phyloP scores from a whole-genome alignment of 92 coral and sea anemone species.

The Actinostola sp. region DNA sequence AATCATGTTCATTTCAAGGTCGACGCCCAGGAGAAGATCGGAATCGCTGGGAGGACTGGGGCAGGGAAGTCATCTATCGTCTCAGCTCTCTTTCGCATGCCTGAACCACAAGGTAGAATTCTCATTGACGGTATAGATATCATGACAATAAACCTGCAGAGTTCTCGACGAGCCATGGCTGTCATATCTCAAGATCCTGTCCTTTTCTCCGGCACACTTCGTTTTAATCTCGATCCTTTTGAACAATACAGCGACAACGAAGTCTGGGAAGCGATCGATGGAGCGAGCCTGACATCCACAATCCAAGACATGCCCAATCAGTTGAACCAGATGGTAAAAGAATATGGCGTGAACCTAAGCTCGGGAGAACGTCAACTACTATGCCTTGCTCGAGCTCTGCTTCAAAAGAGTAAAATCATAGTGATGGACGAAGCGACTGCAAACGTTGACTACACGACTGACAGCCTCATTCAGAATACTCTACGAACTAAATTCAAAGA shows the following conservation, averaged over 20 bases:
- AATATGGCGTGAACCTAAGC: conserved; percentile 38
- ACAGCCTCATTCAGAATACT: conserved; percentile 39
- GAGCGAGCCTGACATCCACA: conserved; percentile 35
- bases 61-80: conserved; percentile 50
- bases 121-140: conserved; percentile 32
- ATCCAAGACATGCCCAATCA: conserved; percentile 22
- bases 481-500: conserved; percentile 39
- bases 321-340: conserved; percentile 21
- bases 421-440: conserved; percentile 54
- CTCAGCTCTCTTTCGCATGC: conserved; percentile 44
- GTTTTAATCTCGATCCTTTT: conserved; percentile 41
- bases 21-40: conserved; percentile 26
- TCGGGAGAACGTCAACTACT: conserved; percentile 48
- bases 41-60: conserved; percentile 48
- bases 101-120: conserved; percentile 35
- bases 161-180: conserved; percentile 39
- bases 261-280: conserved; percentile 46
- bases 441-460: conserved; percentile 41
- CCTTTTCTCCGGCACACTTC: conserved; percentile 41
- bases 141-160: conserved; percentile 17
- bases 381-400: conserved; percentile 44
- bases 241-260: conserved; percentile 38
- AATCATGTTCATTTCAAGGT: conserved; percentile 20
- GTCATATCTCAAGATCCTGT: conserved; percentile 50
- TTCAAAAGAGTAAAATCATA: conserved; percentile 33